These are phyloP conservation scores for Rhagonycha lutea DNA, from an alignment of 2,888 invertebrate species.

Conservation along the genomic window DNA sequence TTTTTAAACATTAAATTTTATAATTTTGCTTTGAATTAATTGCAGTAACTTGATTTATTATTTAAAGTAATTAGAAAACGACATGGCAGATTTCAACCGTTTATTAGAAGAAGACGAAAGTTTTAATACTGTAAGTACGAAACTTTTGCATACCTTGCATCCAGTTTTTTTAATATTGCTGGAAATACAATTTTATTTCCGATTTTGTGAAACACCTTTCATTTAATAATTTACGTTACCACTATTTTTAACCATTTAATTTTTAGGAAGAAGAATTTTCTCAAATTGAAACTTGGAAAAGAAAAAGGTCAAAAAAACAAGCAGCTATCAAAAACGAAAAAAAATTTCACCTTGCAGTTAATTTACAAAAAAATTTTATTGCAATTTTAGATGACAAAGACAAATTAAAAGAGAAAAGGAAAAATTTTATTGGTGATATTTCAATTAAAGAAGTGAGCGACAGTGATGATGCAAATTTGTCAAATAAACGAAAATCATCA, in stretches of 20 bases:
- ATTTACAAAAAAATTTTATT: conserved; percentile 26
- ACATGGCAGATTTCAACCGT: conserved; percentile 85
- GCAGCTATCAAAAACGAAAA: conserved; percentile 79
- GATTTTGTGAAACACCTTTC: no score
- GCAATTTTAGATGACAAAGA: conserved; percentile 78
- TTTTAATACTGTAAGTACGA: conserved; percentile 63
- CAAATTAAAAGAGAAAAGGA: conserved; percentile 81
- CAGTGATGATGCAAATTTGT: conserved; percentile 79
- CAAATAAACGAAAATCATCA: conserved; percentile 72
- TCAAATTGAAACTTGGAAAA: conserved; percentile 62
- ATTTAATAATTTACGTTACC: no score
- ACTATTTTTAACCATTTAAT: background rate
- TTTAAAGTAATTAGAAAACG: background rate
- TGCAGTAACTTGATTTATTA: background rate
- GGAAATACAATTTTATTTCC: no score
- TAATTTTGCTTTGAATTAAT: background rate
- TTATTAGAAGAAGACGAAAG: conserved; percentile 88
- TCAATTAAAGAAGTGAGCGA: conserved; percentile 84
- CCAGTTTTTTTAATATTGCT: no score
- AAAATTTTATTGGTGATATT: conserved; percentile 93
- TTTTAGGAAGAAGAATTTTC: conserved; percentile 77
- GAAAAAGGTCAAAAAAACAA: conserved; percentile 79
- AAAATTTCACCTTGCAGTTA: conserved; percentile 38
- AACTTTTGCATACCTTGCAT: background rate
- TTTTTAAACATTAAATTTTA: no score